Base-by-base conservation (phyloP, 2,888 invertebrate species). In the Coelopa pilipes region DNA sequence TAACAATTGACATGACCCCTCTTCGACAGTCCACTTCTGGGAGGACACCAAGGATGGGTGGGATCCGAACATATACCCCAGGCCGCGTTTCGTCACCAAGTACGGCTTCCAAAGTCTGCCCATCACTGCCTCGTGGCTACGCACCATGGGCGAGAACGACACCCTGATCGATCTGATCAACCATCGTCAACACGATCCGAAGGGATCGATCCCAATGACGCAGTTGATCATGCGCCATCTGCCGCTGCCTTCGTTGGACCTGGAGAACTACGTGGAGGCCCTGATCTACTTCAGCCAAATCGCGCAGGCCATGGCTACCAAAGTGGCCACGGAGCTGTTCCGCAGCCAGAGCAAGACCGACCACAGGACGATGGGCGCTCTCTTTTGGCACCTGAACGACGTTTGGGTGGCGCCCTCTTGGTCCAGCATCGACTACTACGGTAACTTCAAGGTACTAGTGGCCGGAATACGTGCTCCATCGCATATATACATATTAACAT, bases 381-480 rank as follows among this genome's bases (percentile, higher is more conserved):
- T 99, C 62, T 98, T 97, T 86, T 99, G 99, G 99, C 99, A 99
- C 86, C 88, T 99, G n/a, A 98, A 99, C 86, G 98, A 98, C 85
- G 94, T 98, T 60, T 99, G 99, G 99, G 94, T 96, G 80, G 98
- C 96, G 0, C 97, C 98, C 0, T 94, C 97, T 0, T 99, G 98
- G 98, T 92, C 97, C 9, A 92, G 94, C 21, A 94, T 98, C 77
- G 96, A 95, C 77, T 85, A 81, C 72, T 83, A 83, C 79, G 88
- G 88, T 59, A 87, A 87, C 72, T 86, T 82, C 75, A 87, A 87
- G 80, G 82, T 82, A 68, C 55, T 86, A 7, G 13, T 7, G 1
- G 12, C 19, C 1, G 13, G 1, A 2, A 63, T 12, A 47, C 21
- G 5, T 11, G 59, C 21, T 21, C 0, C 70, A 50, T 21, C 73